Evolutionary conservation across 1,140 invertebrate species (phyloP).

Genomic region (Drosophila lacteicornis): DNA sequence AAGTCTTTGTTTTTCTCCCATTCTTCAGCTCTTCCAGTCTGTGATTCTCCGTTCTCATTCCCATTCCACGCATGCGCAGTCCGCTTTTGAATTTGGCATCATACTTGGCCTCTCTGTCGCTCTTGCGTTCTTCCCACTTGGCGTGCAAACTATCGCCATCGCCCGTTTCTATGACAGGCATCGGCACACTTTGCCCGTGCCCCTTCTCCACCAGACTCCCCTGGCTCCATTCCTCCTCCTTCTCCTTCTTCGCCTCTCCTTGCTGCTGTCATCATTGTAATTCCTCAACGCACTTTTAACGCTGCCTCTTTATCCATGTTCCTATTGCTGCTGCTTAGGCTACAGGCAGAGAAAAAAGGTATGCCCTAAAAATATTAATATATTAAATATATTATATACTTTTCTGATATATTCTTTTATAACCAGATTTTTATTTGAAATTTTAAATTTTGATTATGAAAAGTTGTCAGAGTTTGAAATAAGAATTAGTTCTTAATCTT

Average conservation of each 20-base stretch:
- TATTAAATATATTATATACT: not conserved
- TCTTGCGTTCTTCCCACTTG: constrained; percentile 55
- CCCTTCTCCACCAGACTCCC: not conserved
- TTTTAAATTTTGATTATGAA: not conserved
- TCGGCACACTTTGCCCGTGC: constrained; percentile 56
- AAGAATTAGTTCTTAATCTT: too few relatives aligned
- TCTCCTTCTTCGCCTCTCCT: not conserved
- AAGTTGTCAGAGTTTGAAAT: too few relatives aligned
- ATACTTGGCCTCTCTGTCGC: constrained; percentile 37
- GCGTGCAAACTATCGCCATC: constrained; percentile 73
- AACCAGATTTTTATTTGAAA: not conserved
- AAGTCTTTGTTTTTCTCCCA: constrained; percentile 4
- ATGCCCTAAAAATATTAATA: not conserved
- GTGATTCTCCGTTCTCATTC: constrained; percentile 57
- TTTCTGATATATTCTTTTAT: too few relatives aligned
- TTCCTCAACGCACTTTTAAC: constrained; percentile 65
- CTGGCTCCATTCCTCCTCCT: not conserved
- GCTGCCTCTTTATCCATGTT: constrained; percentile 21
- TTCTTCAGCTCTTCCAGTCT: constrained; percentile 1
- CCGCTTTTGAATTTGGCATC: constrained; percentile 80
- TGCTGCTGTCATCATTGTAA: constrained; percentile 63
- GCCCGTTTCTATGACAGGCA: constrained; percentile 61
- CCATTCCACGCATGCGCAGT: constrained; percentile 77
- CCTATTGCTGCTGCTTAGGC: constrained; percentile 19
- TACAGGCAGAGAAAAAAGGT: constrained; percentile 1